These are phyloP conservation scores for Scomberomorus guttatus DNA, from an alignment of 2,797 vertebrate genomes.

Conservation along the genomic window DNA sequence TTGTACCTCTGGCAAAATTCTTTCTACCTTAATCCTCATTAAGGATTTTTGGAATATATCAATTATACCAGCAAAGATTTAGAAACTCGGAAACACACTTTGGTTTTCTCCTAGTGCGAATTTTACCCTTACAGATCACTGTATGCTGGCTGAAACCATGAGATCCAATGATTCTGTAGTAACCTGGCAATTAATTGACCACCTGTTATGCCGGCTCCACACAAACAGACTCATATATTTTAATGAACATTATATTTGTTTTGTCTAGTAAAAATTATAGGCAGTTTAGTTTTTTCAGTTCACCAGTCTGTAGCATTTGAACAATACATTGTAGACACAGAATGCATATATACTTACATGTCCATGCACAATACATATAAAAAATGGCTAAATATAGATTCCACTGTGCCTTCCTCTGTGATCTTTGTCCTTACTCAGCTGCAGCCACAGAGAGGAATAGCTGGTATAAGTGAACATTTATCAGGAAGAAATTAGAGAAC, in stretches of 20 bases:
- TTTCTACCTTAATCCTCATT: constrained; percentile 6
- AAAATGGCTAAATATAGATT: constrained; percentile 43
- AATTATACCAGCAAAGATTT: constrained; percentile 16
- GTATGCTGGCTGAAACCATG: constrained; percentile 1
- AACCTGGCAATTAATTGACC: constrained; percentile 34
- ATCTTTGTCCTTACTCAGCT: constrained; percentile 30
- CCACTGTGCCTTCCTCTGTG: constrained; percentile 34
- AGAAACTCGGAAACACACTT: not conserved
- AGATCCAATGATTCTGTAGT: constrained; percentile 5
- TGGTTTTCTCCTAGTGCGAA: constrained; percentile 17
- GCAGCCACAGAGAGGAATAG: constrained; percentile 21
- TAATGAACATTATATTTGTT: constrained; percentile 32
- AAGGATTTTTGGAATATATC: constrained; percentile 29
- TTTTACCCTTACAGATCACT: not conserved
- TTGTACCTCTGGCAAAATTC: constrained; percentile 10
- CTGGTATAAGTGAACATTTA: constrained; percentile 50
- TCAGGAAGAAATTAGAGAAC: constrained; percentile 60
- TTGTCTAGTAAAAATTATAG: not conserved
- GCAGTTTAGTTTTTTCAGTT: not conserved
- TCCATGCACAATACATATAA: constrained; percentile 12
- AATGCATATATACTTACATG: constrained; percentile 2
- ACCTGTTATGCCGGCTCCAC: constrained; percentile 30
- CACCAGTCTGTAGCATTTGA: not conserved
- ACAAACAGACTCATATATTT: constrained; percentile 20
- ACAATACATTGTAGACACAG: constrained; percentile 15